phyloP scores from a whole-genome alignment of 2,797 vertebrate genomes.

The Cyprinodon diabolis region DNA sequence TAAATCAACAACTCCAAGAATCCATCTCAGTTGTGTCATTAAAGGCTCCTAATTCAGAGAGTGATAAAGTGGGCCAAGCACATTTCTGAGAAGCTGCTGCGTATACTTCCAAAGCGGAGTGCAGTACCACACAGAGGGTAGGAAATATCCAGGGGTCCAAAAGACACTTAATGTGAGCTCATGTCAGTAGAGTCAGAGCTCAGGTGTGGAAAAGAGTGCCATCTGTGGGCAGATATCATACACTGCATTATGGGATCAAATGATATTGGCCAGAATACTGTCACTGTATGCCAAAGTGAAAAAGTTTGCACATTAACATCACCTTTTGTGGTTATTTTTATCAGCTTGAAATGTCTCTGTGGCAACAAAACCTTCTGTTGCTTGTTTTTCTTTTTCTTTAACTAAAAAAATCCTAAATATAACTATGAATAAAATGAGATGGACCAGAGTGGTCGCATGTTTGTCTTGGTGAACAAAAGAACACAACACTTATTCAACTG shows the following conservation, averaged over 20 bases:
- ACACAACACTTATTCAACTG: background rate
- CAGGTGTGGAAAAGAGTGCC: slow-evolving; percentile 69
- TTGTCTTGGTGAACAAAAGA: background rate
- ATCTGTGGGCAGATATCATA: slow-evolving; percentile 52
- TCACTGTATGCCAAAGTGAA: background rate
- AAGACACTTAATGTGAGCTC: slow-evolving; percentile 60
- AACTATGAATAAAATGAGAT: background rate
- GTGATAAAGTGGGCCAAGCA: slow-evolving; percentile 62
- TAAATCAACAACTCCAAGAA: slow-evolving; percentile 70
- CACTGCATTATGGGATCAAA: slow-evolving; percentile 32
- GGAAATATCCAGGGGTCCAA: slow-evolving; percentile 32
- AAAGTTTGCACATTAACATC: background rate
- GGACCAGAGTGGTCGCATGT: background rate
- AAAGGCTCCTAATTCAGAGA: slow-evolving; percentile 69
- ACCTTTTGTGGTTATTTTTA: background rate
- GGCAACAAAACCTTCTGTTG: background rate
- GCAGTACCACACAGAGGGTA: slow-evolving; percentile 36
- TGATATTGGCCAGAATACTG: background rate
- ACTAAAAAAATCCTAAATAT: background rate
- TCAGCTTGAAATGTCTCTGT: background rate
- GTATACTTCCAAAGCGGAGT: slow-evolving; percentile 40
- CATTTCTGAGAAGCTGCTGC: slow-evolving; percentile 46
- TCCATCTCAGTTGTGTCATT: slow-evolving; percentile 74
- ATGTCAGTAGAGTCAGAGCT: slow-evolving; percentile 44
- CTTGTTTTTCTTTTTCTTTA: no score